These are phyloP conservation scores for Mesocricetus auratus DNA, from an alignment of 2,113 vertebrate species.

Conservation along the genomic window DNA sequence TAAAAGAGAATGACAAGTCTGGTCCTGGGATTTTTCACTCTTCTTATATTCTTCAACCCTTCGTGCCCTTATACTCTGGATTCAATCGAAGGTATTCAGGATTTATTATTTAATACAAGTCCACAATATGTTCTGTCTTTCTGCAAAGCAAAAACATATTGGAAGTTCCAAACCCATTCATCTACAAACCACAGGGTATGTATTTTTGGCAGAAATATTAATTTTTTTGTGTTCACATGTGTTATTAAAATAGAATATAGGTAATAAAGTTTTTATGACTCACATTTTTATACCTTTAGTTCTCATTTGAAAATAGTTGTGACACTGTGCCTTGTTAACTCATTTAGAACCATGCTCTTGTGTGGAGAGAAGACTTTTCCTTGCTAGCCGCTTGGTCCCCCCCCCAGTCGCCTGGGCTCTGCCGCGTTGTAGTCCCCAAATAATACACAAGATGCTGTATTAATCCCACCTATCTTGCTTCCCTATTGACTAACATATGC, in stretches of 20 bases:
- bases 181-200: background rate
- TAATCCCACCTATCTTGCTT: no score
- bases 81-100: background rate
- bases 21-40: background rate
- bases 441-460: no score
- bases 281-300: background rate
- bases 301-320: constrained; percentile 17
- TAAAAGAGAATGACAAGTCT: background rate
- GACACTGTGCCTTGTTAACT: background rate
- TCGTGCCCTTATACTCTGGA: background rate
- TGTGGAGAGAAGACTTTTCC: no score
- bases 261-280: background rate
- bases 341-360: background rate
- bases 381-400: no score
- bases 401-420: no score
- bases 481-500: no score
- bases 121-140: constrained; percentile 1
- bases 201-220: background rate
- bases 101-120: constrained; percentile 43
- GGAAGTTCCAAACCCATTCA: constrained; percentile 1
- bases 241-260: constrained; percentile 35
- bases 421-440: no score
- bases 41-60: background rate
- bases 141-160: constrained; percentile 64
- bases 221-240: background rate